These are phyloP conservation scores for Penaeus chinensis DNA, from an alignment of 1,140 invertebrate species.

Conservation along the genomic window DNA sequence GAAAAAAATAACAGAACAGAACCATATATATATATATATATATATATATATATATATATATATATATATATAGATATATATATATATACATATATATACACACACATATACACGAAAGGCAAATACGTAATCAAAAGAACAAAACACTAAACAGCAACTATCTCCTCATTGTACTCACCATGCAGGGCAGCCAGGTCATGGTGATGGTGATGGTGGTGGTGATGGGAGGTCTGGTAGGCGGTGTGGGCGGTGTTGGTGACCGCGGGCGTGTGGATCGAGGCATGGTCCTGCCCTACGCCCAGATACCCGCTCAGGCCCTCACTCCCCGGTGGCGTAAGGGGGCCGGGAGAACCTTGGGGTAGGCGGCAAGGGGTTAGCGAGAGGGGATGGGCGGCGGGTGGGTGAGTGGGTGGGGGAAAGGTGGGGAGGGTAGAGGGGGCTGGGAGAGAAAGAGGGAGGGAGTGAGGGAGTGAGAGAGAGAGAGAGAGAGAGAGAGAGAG, in stretches of 20 bases:
- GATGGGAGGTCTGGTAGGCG: constrained; percentile 36
- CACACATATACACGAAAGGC: too few relatives aligned
- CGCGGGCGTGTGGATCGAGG: constrained; percentile 30
- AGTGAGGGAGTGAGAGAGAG: not conserved
- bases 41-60: too few relatives aligned
- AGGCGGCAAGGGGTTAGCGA: too few relatives aligned
- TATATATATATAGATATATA: too few relatives aligned
- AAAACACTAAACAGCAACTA: too few relatives aligned
- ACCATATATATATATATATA: too few relatives aligned
- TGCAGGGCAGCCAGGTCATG: constrained; percentile 44
- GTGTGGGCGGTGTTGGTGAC: constrained; percentile 42
- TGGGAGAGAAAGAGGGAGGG: not conserved
- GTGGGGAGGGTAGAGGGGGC: not conserved
- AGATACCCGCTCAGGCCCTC: constrained; percentile 49
- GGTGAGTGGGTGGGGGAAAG: too few relatives aligned
- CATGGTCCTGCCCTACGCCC: constrained; percentile 47
- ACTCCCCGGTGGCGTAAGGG: constrained; percentile 46
- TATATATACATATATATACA: too few relatives aligned
- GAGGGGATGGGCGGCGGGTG: too few relatives aligned
- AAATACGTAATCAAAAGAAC: too few relatives aligned
- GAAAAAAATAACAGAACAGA: not conserved
- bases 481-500: not conserved
- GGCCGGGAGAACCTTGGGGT: constrained; percentile 36
- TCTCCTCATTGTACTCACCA: constrained; percentile 21
- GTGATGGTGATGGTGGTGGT: constrained; percentile 52